Evolutionary conservation across 2,888 invertebrate genomes (phyloP).

Genomic region (Isoperla grammatica): DNA sequence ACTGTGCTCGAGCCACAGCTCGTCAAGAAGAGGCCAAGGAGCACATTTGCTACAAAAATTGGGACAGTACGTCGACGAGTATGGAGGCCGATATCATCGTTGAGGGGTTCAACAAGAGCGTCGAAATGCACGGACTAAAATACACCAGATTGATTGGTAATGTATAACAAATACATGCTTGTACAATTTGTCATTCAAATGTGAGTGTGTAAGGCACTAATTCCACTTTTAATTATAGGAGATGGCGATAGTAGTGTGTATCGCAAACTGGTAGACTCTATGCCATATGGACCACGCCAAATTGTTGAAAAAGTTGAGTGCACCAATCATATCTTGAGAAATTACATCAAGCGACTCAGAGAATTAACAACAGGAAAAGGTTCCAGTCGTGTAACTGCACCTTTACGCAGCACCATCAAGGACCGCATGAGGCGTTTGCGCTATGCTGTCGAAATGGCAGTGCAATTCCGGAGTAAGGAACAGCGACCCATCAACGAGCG

Average conservation of each 20-base stretch:
- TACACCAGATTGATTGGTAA: slow-evolving; percentile 19
- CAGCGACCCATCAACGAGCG: background rate
- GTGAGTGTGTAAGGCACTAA: too few species aligned
- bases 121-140: slow-evolving; percentile 22
- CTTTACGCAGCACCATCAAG: slow-evolving; percentile 2
- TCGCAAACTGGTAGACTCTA: slow-evolving; percentile 12
- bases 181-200: too few species aligned
- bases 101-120: slow-evolving; percentile 25
- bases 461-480: slow-evolving; percentile 8
- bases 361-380: background rate
- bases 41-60: slow-evolving; percentile 3
- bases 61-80: background rate
- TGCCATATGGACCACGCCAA: slow-evolving; percentile 11
- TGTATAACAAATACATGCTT: too few species aligned
- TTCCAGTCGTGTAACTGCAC: background rate
- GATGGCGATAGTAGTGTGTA: slow-evolving; percentile 19
- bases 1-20: background rate
- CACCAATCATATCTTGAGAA: slow-evolving; percentile 18
- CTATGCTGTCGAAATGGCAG: slow-evolving; percentile 17
- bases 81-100: slow-evolving; percentile 17
- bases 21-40: too few species aligned
- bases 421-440: slow-evolving; percentile 7
- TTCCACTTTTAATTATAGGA: background rate
- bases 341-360: slow-evolving; percentile 5
- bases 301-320: slow-evolving; percentile 13